These are phyloP conservation scores for Zaprionus kolodkinae DNA, from an alignment of 1,140 invertebrate species.

Conservation along the genomic window DNA sequence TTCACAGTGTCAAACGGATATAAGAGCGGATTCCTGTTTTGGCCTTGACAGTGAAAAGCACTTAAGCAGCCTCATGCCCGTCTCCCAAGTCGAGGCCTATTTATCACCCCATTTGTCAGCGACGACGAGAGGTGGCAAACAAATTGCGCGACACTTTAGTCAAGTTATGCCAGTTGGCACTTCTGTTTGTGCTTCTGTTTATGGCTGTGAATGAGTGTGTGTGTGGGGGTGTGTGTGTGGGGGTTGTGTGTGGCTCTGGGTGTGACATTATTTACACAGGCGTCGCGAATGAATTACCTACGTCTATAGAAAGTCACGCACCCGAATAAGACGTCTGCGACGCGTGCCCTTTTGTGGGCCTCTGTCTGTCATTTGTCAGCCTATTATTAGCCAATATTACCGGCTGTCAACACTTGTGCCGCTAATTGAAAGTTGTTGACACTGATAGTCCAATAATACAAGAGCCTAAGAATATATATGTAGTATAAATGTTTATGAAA, in stretches of 20 bases:
- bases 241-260: background rate
- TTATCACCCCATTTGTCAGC: slow-evolving; percentile 41
- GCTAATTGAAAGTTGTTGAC: slow-evolving; percentile 36
- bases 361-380: slow-evolving; percentile 36
- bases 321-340: slow-evolving; percentile 32
- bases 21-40: background rate
- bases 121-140: slow-evolving; percentile 23
- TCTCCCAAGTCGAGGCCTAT: slow-evolving; percentile 11
- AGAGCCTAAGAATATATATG: too few species aligned
- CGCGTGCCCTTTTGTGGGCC: slow-evolving; percentile 20
- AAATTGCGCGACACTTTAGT: slow-evolving; percentile 41
- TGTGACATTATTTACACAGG: slow-evolving; percentile 32
- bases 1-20: slow-evolving; percentile 10
- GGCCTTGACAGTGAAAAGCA: slow-evolving; percentile 12
- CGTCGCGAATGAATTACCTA: slow-evolving; percentile 39
- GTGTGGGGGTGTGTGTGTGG: background rate
- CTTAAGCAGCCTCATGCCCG: background rate
- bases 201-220: background rate
- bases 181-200: slow-evolving; percentile 27
- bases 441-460: background rate
- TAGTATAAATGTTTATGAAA: background rate
- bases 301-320: slow-evolving; percentile 41
- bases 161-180: slow-evolving; percentile 33
- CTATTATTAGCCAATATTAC: slow-evolving; percentile 35
- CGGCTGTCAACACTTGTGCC: slow-evolving; percentile 15